Conservation (phyloP, 2,888 invertebrate species). For the Drosophila anomelani region DNA sequence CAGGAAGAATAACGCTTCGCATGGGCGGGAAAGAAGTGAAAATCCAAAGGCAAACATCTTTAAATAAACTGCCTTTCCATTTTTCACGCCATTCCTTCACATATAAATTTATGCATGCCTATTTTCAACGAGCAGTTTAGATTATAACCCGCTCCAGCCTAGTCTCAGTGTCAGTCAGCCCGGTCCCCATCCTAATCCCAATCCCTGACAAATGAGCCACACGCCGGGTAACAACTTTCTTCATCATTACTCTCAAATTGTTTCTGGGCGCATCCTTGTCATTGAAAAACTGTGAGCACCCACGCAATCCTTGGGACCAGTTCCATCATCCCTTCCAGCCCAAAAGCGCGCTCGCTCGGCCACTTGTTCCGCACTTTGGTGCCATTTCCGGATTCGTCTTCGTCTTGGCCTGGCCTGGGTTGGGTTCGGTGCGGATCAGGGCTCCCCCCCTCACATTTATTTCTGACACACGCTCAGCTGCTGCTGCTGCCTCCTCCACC, state of each 20-base stretch:
- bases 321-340: constrained; percentile 12
- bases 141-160: constrained; percentile 54
- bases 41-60: constrained; percentile 26
- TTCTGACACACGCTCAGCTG: constrained; percentile 50
- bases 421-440: constrained; percentile 13
- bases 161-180: neutral
- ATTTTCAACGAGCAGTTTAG: constrained; percentile 63
- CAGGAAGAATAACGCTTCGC: constrained; percentile 9
- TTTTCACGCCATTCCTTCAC: constrained; percentile 61
- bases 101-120: constrained; percentile 70
- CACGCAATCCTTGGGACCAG: constrained; percentile 31
- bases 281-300: constrained; percentile 53
- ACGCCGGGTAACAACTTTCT: constrained; percentile 80
- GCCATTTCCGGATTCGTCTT: constrained; percentile 65
- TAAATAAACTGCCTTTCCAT: constrained; percentile 34
- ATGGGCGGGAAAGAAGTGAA: constrained; percentile 1
- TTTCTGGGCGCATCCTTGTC: constrained; percentile 57
- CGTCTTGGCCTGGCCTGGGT: constrained; percentile 7
- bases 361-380: constrained; percentile 67
- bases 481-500: neutral
- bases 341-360: constrained; percentile 1
- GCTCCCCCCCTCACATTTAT: constrained; percentile 56
- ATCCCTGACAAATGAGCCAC: constrained; percentile 80
- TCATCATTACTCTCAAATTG: constrained; percentile 79
- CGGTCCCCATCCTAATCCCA: constrained; percentile 46